Evolutionary conservation across 2,797 vertebrate species (phyloP).

Genomic region (Enteromius fasciolatus): DNA sequence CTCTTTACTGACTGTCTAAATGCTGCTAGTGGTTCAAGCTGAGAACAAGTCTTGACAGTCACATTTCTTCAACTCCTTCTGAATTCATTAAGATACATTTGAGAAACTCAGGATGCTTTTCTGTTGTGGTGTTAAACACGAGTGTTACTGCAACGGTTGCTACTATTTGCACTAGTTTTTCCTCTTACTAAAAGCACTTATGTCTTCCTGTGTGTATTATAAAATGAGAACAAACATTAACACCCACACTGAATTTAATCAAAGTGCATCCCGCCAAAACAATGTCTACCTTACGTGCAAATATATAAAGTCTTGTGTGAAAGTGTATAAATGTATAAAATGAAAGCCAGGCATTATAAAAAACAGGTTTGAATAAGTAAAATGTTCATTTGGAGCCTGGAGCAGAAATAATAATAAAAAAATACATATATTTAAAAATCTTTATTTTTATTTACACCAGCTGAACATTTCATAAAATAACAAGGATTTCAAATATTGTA

Average conservation of each 20-base stretch:
- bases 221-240: constrained; percentile 25
- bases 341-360: constrained; percentile 21
- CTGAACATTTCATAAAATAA: constrained; percentile 67
- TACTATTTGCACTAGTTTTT: constrained; percentile 71
- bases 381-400: neutral
- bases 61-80: neutral
- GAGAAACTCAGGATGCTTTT: constrained; percentile 26
- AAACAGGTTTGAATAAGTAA: neutral
- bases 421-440: constrained; percentile 31
- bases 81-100: neutral
- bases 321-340: constrained; percentile 5
- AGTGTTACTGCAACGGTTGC: constrained; percentile 40
- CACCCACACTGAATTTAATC: constrained; percentile 54
- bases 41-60: constrained; percentile 25
- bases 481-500: constrained; percentile 56
- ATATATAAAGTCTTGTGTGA: constrained; percentile 12
- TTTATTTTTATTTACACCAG: constrained; percentile 59
- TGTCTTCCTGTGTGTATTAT: constrained; percentile 64
- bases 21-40: constrained; percentile 36
- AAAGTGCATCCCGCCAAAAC: constrained; percentile 14
- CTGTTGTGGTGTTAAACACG: neutral
- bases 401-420: neutral
- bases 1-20: constrained; percentile 22
- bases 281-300: neutral
- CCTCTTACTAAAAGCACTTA: constrained; percentile 47